Evolutionary conservation across 92 coral and sea anemone species (phyloP).

Genomic region (Pocillopora grandis): DNA sequence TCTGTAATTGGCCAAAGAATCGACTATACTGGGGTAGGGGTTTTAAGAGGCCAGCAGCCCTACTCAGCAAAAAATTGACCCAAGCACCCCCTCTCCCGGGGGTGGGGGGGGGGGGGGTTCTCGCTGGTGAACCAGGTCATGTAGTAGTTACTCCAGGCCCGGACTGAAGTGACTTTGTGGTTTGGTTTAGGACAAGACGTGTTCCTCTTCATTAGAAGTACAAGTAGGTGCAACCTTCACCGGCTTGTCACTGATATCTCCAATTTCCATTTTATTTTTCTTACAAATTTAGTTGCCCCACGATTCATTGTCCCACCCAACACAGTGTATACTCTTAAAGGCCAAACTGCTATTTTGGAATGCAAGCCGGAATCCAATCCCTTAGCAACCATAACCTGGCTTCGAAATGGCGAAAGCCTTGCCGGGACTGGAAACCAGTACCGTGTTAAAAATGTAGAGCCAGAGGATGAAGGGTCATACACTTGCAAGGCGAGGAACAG

Average conservation of each 20-base stretch:
- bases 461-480: conserved; percentile 68
- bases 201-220: too few species aligned
- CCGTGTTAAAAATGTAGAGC: conserved; percentile 51
- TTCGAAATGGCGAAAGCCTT: conserved; percentile 51
- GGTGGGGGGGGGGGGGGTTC: too few species aligned
- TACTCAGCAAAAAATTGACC: too few species aligned
- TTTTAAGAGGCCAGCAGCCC: too few species aligned
- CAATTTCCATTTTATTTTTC: not conserved
- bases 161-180: too few species aligned
- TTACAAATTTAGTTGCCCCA: conserved; percentile 57
- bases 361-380: conserved; percentile 90
- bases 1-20: too few species aligned
- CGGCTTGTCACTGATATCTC: not conserved
- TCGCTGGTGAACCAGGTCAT: too few species aligned
- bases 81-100: too few species aligned
- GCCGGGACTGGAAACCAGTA: conserved; percentile 69
- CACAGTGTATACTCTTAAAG: conserved; percentile 66
- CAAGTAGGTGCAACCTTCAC: too few species aligned
- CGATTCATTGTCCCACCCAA: conserved; percentile 69
- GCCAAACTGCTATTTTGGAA: conserved; percentile 72
- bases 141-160: too few species aligned
- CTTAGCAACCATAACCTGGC: conserved; percentile 77
- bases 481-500: conserved; percentile 68
- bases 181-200: too few species aligned
- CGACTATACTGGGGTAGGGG: too few species aligned